Base-by-base conservation (phyloP, 2,113 vertebrate species). In the Rana temporaria region DNA sequence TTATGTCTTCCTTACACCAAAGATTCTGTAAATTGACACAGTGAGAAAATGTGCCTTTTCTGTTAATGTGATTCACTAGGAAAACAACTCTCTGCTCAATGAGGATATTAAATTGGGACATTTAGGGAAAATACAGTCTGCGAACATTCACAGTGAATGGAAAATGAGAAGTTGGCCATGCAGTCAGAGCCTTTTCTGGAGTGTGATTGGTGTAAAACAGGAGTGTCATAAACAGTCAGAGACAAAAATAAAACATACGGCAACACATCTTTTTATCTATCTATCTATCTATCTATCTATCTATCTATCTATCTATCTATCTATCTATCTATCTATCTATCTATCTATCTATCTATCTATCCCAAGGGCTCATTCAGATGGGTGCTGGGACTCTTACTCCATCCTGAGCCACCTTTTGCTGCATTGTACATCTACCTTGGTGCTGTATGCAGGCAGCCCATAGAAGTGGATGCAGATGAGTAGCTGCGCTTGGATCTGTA, bases 121-220 rank as follows among this genome's bases (percentile, higher is more conserved):
- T 59, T 71, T 22, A 55, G 52, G 19, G n/a, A 48, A 76, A 83
- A 68, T 70, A 48, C 34, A 83, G 56, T 32, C 80, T 6, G 62
- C 65, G 70, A 75, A 75, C 14, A 22, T 82, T 82, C 62, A 67
- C 80, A 66, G 22, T 82, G 70, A 82, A 82, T 82, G 70, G n/a
- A 56, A 66, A 82, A 82, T 82, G 42, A 82, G n/a, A 69, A 60
- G 30, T 22, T 32, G 22, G 57, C 53, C 14, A 20, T 48, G 77
- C 19, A 3, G 38, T 69, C 15, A 22, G 52, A 57, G n/a, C 65
- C 16, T 16, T 24, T 60, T 19, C 55, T 69, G 60, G n/a, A 16
- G 16, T 65, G 57, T 81, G 59, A 63, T 24, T 9, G 52, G 22
- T 38, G 52, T 63, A 72, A 53, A 63, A 57, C 2, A 63, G 70